phyloP scores from a whole-genome alignment of 2,888 invertebrate species.

The Drosophila pseudotakahashii region DNA sequence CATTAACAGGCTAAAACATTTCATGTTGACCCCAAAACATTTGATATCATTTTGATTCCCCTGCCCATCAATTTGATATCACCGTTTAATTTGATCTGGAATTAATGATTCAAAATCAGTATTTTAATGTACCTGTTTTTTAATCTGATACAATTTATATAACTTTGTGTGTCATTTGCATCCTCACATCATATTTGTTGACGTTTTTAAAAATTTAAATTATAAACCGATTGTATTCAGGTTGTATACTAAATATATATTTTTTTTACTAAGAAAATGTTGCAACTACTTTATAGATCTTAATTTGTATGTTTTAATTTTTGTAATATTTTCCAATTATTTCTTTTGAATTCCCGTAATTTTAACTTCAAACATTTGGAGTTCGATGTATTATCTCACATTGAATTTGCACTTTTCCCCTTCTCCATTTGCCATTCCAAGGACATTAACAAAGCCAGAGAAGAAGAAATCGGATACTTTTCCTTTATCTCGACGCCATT shows the following conservation, averaged over 20 bases:
- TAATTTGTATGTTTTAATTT: too few species aligned
- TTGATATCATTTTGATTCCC: background rate
- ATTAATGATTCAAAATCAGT: background rate
- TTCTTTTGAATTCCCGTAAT: background rate
- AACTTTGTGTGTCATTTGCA: background rate
- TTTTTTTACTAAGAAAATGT: too few species aligned
- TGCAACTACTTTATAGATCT: too few species aligned
- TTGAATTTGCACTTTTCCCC: background rate
- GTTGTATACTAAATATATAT: too few species aligned
- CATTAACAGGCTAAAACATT: background rate
- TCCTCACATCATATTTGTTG: background rate
- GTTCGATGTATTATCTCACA: slow-evolving; percentile 6
- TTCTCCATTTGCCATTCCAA: slow-evolving; percentile 1
- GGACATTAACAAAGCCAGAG: slow-evolving; percentile 25
- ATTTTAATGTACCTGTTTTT: background rate
- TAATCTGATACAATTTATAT: background rate
- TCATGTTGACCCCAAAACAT: background rate
- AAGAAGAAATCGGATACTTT: slow-evolving; percentile 35
- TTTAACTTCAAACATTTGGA: background rate
- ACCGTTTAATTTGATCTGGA: background rate
- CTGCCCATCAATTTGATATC: background rate
- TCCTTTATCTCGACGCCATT: slow-evolving; percentile 45
- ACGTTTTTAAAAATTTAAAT: too few species aligned
- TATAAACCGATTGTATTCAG: too few species aligned
- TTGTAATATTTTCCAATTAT: too few species aligned